phyloP scores from a whole-genome alignment of 2,888 invertebrate species.

The Andrena dorsata region DNA sequence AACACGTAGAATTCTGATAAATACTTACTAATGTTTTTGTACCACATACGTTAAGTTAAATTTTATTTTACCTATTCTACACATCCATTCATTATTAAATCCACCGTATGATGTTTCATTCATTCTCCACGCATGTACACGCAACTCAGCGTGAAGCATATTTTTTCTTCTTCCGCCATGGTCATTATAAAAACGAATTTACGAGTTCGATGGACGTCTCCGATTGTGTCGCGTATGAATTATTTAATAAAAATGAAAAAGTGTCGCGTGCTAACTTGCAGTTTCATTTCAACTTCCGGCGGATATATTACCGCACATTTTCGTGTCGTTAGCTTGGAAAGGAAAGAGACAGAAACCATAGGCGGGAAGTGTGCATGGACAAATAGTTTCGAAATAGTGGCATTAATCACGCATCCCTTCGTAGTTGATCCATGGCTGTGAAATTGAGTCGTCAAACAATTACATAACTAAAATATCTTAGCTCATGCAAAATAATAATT shows the following conservation, averaged over 20 bases:
- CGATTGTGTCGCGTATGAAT: conserved; percentile 44
- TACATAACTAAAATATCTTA: not conserved
- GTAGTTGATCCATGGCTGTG: conserved; percentile 25
- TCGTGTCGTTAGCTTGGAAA: conserved; percentile 46
- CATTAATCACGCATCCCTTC: conserved; percentile 21
- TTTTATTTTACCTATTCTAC: not conserved
- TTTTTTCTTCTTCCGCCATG: conserved; percentile 10
- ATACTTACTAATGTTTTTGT: not conserved
- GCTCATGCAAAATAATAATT: too few species aligned
- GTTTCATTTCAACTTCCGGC: conserved; percentile 44
- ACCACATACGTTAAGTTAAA: not conserved
- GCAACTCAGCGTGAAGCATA: conserved; percentile 20
- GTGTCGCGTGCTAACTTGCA: conserved; percentile 50
- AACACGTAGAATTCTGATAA: not conserved
- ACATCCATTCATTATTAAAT: not conserved
- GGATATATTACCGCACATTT: conserved; percentile 38
- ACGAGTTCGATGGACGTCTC: conserved; percentile 56
- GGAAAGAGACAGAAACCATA: not conserved
- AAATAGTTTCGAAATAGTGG: conserved; percentile 23
- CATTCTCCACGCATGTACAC: conserved; percentile 7
- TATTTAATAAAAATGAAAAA: conserved; percentile 56
- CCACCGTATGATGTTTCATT: not conserved
- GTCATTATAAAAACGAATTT: conserved; percentile 53
- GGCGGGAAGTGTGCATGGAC: not conserved
- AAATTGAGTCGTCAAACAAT: conserved; percentile 38